Percentiles rank a stretch among this genome's conserved stretches.
Conservation (phyloP, 2,113 vertebrate genomes). For the Atrichornis clamosus region DNA sequence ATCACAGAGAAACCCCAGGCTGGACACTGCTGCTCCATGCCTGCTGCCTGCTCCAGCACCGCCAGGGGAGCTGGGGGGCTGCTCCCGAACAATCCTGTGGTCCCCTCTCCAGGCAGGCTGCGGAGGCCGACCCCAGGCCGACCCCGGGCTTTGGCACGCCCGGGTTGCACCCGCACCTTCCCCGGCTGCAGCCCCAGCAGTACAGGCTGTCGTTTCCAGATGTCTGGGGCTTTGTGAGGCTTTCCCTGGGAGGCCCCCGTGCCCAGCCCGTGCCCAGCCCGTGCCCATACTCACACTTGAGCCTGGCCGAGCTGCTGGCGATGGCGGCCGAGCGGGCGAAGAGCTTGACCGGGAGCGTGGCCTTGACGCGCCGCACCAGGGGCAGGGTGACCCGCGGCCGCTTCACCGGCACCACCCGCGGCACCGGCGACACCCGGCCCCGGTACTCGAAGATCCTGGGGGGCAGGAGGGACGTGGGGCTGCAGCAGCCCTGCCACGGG, state of each 20-base stretch:
- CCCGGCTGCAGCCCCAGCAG: fast-evolving
- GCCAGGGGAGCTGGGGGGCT: not conserved
- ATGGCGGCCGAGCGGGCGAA: slow-evolving; percentile 78
- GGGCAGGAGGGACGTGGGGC: not conserved
- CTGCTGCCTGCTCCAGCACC: fast-evolving
- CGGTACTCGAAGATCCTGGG: slow-evolving; percentile 87
- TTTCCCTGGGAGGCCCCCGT: fast-evolving
- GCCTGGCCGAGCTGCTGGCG: slow-evolving; percentile 78
- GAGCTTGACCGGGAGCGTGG: slow-evolving; percentile 85
- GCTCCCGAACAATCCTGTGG: fast-evolving
- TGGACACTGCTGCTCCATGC: not conserved
- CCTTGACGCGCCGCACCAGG: slow-evolving; percentile 86
- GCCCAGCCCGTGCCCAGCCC: not conserved
- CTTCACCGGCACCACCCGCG: slow-evolving; percentile 85
- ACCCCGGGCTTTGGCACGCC: fast-evolving
- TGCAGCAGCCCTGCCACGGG: not conserved
- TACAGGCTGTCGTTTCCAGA: not conserved
- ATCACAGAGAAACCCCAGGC: fast-evolving
- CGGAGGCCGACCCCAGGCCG: not conserved
- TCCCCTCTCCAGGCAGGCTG: too few species aligned
- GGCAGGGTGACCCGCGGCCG: slow-evolving; percentile 86
- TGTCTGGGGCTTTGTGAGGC: fast-evolving
- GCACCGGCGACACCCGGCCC: slow-evolving; percentile 81
- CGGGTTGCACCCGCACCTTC: not conserved
- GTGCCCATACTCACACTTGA: slow-evolving; percentile 76